Evolutionary conservation across 1,140 invertebrate species (phyloP).

Genomic region (Papilio polyxenes): DNA sequence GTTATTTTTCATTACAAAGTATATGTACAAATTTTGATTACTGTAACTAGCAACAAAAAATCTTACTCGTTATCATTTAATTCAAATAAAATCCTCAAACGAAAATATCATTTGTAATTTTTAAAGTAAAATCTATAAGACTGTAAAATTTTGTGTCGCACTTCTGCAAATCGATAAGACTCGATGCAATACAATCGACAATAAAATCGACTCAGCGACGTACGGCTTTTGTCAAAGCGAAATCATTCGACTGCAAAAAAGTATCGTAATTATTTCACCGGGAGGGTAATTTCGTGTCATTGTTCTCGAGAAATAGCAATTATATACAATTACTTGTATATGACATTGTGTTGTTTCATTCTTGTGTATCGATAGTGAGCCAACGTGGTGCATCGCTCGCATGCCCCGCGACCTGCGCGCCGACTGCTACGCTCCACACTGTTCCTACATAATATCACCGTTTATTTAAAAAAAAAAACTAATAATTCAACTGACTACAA

Average conservation of each 20-base stretch:
- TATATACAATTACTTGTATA: conserved; percentile 80
- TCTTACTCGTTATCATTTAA: no score
- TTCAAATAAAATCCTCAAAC: background rate
- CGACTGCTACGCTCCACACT: conserved; percentile 21
- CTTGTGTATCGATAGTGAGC: conserved; percentile 70
- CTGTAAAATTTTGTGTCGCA: background rate
- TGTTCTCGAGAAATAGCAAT: conserved; percentile 80
- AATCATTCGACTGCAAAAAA: conserved; percentile 56
- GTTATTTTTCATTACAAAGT: background rate
- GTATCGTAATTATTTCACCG: conserved; percentile 76
- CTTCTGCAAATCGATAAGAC: conserved; percentile 35
- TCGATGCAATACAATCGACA: conserved; percentile 51
- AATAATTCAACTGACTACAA: no score
- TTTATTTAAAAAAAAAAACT: no score
- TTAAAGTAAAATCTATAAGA: conserved; percentile 7
- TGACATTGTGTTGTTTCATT: conserved; percentile 72
- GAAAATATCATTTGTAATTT: background rate
- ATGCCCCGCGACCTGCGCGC: conserved; percentile 53
- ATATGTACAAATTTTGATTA: background rate
- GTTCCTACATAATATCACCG: background rate
- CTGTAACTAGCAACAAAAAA: no score
- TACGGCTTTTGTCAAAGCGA: conserved; percentile 71
- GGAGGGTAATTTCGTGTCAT: conserved; percentile 77
- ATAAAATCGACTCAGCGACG: conserved; percentile 63
- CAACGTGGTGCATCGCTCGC: conserved; percentile 60